phyloP scores from a whole-genome alignment of 2,888 invertebrate genomes.

The Melanostoma mellinum region DNA sequence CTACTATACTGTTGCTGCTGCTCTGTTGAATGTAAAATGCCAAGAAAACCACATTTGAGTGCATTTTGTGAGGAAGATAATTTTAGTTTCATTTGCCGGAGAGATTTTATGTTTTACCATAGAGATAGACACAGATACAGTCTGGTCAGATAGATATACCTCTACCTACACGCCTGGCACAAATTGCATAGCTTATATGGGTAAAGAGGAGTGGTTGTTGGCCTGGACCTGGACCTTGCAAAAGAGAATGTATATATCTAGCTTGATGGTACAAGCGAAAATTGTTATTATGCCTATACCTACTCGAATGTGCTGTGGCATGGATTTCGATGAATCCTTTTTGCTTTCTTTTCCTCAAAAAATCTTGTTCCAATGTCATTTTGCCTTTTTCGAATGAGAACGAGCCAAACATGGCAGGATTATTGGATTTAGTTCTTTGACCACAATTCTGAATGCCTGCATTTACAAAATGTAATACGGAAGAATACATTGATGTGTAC shows the following conservation, averaged over 20 bases:
- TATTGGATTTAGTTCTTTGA: conserved; percentile 68
- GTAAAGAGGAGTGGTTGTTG: not conserved
- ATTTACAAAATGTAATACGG: conserved; percentile 41
- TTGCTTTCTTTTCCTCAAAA: conserved; percentile 4
- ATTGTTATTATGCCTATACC: conserved; percentile 43
- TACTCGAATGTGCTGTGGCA: not conserved
- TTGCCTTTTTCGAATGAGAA: conserved; percentile 19
- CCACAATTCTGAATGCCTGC: conserved; percentile 61
- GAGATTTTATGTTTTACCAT: conserved; percentile 29
- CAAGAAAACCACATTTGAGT: conserved; percentile 67
- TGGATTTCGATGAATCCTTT: conserved; percentile 8
- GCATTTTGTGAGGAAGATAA: conserved; percentile 65
- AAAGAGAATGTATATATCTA: not conserved
- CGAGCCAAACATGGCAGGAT: conserved; percentile 45
- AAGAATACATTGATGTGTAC: conserved; percentile 9
- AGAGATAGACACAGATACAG: conserved; percentile 14
- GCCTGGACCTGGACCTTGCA: not conserved
- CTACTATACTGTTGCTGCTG: conserved; percentile 2
- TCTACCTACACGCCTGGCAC: conserved; percentile 18
- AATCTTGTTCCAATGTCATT: conserved; percentile 46
- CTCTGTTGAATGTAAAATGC: conserved; percentile 59
- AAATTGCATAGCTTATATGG: conserved; percentile 39
- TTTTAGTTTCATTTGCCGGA: conserved; percentile 65
- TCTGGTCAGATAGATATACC: conserved; percentile 3
- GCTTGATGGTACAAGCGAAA: conserved; percentile 44